A percentile compares a stretch with the other conserved stretches of the same genome.
These are phyloP conservation scores for Pheosia tremula DNA, from an alignment of 2,888 invertebrate species.

Conservation along the genomic window DNA sequence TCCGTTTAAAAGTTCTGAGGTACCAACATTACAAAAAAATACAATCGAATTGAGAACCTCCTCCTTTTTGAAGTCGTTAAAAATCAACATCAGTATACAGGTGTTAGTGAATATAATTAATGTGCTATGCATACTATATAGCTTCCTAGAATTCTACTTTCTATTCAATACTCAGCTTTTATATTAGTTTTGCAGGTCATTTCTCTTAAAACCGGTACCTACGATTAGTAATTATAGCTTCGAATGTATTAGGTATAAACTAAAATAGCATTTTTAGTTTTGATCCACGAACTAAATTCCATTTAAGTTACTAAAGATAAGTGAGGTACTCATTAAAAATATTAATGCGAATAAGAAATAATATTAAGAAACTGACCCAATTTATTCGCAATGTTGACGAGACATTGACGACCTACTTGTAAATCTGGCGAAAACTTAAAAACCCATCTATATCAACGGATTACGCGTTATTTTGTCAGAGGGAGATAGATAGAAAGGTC, in stretches of 20 bases:
- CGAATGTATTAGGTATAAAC: background rate
- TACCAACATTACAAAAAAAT: too few relatives aligned
- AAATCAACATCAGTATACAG: background rate
- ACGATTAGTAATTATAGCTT: background rate
- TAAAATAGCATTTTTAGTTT: too few relatives aligned
- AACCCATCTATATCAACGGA: background rate
- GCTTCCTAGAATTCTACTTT: slow-evolving; percentile 4
- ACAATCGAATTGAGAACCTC: too few relatives aligned
- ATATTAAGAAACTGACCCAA: too few relatives aligned
- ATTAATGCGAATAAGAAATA: too few relatives aligned
- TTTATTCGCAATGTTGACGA: too few relatives aligned
- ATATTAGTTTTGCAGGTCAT: background rate
- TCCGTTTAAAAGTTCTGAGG: too few relatives aligned
- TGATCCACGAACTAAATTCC: too few relatives aligned
- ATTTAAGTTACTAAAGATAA: too few relatives aligned
- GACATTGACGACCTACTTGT: background rate
- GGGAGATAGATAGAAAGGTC: slow-evolving; percentile 32
- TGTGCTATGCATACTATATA: background rate
- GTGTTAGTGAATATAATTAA: background rate
- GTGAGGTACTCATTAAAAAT: too few relatives aligned
- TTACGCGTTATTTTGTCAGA: slow-evolving; percentile 11
- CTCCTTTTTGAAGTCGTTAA: too few relatives aligned
- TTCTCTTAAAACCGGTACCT: background rate
- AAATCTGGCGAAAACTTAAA: background rate
- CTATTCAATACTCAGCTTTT: background rate